Evolutionary conservation across 2,888 invertebrate genomes (phyloP).

Genomic region (Argyra leucocephala): DNA sequence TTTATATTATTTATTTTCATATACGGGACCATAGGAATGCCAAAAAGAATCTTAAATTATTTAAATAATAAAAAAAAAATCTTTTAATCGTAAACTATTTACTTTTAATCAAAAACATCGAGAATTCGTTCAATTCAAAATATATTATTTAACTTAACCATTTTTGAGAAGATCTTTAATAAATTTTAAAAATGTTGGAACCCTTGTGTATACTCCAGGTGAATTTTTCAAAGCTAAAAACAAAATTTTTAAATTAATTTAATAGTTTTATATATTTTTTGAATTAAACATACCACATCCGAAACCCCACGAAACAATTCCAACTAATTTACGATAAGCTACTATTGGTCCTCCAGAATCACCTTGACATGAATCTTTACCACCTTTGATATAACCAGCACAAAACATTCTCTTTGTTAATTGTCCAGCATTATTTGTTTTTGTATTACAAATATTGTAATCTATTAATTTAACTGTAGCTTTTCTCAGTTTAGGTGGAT

Average conservation of each 20-base stretch:
- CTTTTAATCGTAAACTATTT: too few species aligned
- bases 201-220: neutral
- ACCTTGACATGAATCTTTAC: neutral
- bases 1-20: too few species aligned
- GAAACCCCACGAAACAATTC: neutral
- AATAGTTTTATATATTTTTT: neutral
- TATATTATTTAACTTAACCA: too few species aligned
- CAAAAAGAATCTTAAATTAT: too few species aligned
- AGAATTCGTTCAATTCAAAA: too few species aligned
- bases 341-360: neutral
- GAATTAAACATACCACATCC: neutral
- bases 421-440: neutral
- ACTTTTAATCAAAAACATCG: too few species aligned
- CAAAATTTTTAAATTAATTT: neutral
- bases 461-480: neutral
- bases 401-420: neutral
- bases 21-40: too few species aligned
- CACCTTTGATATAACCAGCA: neutral
- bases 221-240: neutral
- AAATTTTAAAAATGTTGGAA: neutral
- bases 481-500: neutral
- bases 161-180: neutral
- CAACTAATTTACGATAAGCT: neutral
- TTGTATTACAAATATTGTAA: neutral
- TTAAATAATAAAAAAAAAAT: too few species aligned